phyloP scores from a whole-genome alignment of 2,888 invertebrate species.

The Stenurella melanura region DNA sequence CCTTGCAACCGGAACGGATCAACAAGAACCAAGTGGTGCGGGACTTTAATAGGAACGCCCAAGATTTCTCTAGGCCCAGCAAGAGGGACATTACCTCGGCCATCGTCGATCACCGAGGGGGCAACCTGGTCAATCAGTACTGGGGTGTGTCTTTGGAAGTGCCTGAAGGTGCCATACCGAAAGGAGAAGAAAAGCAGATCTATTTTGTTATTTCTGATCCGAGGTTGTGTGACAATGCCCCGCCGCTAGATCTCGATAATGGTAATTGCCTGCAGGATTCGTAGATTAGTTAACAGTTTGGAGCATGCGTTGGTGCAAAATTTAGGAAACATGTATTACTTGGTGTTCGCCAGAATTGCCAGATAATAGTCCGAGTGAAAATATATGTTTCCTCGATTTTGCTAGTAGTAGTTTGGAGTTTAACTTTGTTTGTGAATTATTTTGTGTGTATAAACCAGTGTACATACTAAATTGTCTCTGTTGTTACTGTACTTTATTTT shows the following conservation, averaged over 20 bases:
- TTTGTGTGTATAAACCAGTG: slow-evolving; percentile 58
- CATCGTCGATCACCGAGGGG: slow-evolving; percentile 86
- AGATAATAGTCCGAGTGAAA: not conserved
- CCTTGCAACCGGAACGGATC: slow-evolving; percentile 59
- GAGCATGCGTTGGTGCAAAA: slow-evolving; percentile 17
- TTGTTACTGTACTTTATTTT: slow-evolving; percentile 29
- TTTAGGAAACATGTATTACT: not conserved
- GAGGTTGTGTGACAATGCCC: slow-evolving; percentile 83
- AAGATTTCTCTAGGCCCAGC: slow-evolving; percentile 66
- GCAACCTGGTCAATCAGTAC: slow-evolving; percentile 88
- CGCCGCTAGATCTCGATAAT: slow-evolving; percentile 93
- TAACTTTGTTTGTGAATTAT: not conserved
- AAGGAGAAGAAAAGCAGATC: slow-evolving; percentile 90
- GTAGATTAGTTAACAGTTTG: slow-evolving; percentile 4
- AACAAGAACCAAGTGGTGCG: slow-evolving; percentile 60
- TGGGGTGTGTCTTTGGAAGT: slow-evolving; percentile 94
- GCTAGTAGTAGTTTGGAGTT: slow-evolving; percentile 9
- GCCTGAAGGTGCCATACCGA: slow-evolving; percentile 90
- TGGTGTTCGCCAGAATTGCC: not conserved
- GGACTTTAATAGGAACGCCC: slow-evolving; percentile 63
- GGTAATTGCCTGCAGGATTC: slow-evolving; percentile 76
- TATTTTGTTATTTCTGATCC: slow-evolving; percentile 93
- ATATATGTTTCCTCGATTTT: slow-evolving; percentile 25
- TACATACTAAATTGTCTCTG: slow-evolving; percentile 56
- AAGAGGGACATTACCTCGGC: slow-evolving; percentile 73